Evolutionary conservation across 2,113 vertebrate genomes (phyloP), one percentile per base, ranked within the genome.

Genomic region (Poicephalus meyeri): DNA sequence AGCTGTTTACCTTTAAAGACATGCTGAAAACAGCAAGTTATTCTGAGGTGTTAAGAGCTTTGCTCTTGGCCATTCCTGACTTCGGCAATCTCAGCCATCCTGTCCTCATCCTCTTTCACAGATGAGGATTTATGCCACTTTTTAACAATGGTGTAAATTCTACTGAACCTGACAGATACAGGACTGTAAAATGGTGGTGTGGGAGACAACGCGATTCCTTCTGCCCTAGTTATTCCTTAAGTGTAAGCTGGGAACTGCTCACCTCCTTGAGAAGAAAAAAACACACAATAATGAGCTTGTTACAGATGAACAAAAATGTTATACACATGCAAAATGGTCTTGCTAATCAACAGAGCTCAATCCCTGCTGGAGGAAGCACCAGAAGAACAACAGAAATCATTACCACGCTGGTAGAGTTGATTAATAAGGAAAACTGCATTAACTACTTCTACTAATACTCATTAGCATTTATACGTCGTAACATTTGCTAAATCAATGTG

Each of bases 381-480:
- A 95, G 78, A 92, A 95, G 77, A 97, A 84, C 83, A 95, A 91
- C 80, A 94, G 85, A 92, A 92, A 91, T 96, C 91, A 95, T 96
- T 96, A 97, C 53, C 74, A 61, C 42, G 86, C 81, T 78, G 92
- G 65, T 95, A 93, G 76, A 87, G 92, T 61, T 97, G 96, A 97
- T 96, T 97, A 97, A 96, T 93, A 94, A 95, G 87, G 89, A 91
- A 96, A 96, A 89, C 84, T 72, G 74, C 93, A 86, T 91, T 93
- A 96, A 94, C 78, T 78, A 68, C 95, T 89, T 79, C 91, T 96
- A 49, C 94, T 94, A 95, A 93, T 93, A 77, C 92, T 89, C 91
- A 96, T 96, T 96, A 96, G 79, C 95, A 97, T 96, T 95, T 96
- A 92, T 89, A 79, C 56, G 71, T 93, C 46, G 61, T 60, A 97